Evolutionary conservation across 2,888 invertebrate species (phyloP).

Genomic region (Itoplectis maculator): DNA sequence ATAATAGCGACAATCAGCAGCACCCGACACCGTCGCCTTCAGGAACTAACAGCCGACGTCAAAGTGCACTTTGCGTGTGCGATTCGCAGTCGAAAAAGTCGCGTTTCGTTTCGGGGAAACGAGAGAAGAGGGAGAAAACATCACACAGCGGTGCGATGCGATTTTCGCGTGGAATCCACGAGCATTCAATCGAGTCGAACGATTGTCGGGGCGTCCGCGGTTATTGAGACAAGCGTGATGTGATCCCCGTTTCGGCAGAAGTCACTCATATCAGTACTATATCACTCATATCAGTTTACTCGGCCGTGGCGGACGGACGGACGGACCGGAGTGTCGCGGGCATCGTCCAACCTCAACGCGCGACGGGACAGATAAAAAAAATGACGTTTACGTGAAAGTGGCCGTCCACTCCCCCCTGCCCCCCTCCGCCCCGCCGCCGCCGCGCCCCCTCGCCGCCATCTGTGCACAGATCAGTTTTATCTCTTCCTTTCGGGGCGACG

Average conservation of each 20-base stretch:
- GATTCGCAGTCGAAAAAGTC: conserved; percentile 15
- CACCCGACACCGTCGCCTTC: background rate
- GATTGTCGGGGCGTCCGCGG: background rate
- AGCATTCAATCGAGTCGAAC: background rate
- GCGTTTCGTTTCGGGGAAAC: background rate
- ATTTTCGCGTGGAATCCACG: background rate
- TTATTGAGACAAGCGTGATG: background rate
- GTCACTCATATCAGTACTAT: background rate
- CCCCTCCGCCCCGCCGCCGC: no score
- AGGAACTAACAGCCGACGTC: background rate
- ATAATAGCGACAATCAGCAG: no score
- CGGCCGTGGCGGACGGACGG: background rate
- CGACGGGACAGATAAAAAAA: conserved; percentile 10
- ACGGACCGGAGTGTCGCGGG: background rate
- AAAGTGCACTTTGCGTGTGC: background rate
- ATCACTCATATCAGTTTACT: no score
- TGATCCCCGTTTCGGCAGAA: background rate
- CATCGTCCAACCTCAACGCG: conserved; percentile 35
- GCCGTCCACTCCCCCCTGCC: no score
- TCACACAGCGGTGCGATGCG: background rate
- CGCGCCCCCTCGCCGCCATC: no score
- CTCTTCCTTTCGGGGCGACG: background rate
- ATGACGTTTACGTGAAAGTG: conserved; percentile 44
- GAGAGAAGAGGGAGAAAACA: no score
- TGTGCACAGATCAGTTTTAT: background rate